Base-by-base conservation (phyloP, 2,113 vertebrate species). In the Maccullochella peelii region DNA sequence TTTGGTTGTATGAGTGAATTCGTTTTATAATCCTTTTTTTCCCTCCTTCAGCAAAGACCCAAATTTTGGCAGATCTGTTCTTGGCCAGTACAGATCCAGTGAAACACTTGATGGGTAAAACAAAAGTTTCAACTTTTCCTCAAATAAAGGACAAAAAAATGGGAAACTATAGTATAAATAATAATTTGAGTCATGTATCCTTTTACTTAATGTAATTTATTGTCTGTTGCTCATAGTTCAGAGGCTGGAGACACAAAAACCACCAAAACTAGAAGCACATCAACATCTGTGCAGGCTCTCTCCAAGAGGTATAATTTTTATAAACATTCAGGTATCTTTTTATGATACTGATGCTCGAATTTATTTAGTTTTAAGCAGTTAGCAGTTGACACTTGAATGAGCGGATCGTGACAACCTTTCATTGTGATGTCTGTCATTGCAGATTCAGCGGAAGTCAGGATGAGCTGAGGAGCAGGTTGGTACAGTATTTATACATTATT, bases 1-100 rank as follows among this genome's bases (percentile, higher is more conserved):
- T 15, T 36, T 50, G 10, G 5, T n/a, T 2, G 2, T 50, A 1
- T 66, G 63, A 11, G 2, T 42, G 2, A 80, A 54, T 61, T 36
- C 2, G 78, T 36, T 25, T 18, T 2, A 14, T 55, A 18, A 3
- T 8, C 9, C 8, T 42, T 52, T 59, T 59, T 62, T 92, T 91
- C 89, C 5, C 76, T 67, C 72, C 90, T 62, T 86, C 89, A 99
- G 98, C 83, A 88, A 62, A 16, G 96, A 97, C 86, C 95, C 97
- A 89, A 99, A 99, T 94, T 98, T 96, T 12, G 97, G 96, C 44
- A 96, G 82, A 89, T 84, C 33, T 36, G 88, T 95, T 79, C 73
- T 96, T 5, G 27, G 73, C 70, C 86, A 68, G 0, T 69, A 77
- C 86, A 91, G 20, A 82, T 80, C 93, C 23, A 84, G 16, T 30